A percentile compares a stretch with the other conserved stretches of the same genome.
These are phyloP conservation scores for Pedionomus torquatus DNA, from an alignment of 2,113 vertebrate species.

Conservation along the genomic window DNA sequence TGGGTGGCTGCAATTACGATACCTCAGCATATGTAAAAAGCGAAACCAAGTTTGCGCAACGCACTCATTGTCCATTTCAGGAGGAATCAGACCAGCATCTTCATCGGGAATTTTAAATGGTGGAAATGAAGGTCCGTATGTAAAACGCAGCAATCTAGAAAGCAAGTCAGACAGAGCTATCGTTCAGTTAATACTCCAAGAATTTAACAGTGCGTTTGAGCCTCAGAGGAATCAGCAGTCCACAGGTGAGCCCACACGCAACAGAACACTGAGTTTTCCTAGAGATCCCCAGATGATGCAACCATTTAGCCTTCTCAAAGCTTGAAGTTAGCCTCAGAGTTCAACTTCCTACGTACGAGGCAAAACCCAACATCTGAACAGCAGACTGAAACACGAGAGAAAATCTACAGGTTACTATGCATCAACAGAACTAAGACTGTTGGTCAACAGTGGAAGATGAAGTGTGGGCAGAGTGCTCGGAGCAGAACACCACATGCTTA, in stretches of 20 bases:
- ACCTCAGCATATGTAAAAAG: slow-evolving; percentile 98
- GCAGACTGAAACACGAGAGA: neutral
- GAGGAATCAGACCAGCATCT: slow-evolving; percentile 90
- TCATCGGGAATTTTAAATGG: slow-evolving; percentile 94
- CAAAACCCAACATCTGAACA: neutral
- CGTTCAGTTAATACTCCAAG: neutral
- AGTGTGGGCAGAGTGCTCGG: neutral
- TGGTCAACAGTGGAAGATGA: neutral
- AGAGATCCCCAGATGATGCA: neutral
- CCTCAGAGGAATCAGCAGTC: neutral
- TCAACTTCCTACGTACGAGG: neutral
- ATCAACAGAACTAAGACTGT: neutral
- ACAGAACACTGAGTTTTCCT: neutral
- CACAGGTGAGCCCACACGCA: neutral
- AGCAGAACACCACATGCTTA: neutral
- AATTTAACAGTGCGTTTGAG: neutral
- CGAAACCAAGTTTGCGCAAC: slow-evolving; percentile 96
- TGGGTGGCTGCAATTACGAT: neutral
- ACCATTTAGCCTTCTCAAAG: neutral
- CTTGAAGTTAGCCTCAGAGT: neutral
- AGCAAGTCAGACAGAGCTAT: neutral
- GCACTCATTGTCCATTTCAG: slow-evolving; percentile 95
- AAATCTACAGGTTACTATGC: neutral
- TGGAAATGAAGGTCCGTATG: slow-evolving; percentile 93
- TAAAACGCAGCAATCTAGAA: slow-evolving; percentile 88